Evolutionary conservation across 2,797 vertebrate genomes (phyloP).

Genomic region (Urophycis tenuis): DNA sequence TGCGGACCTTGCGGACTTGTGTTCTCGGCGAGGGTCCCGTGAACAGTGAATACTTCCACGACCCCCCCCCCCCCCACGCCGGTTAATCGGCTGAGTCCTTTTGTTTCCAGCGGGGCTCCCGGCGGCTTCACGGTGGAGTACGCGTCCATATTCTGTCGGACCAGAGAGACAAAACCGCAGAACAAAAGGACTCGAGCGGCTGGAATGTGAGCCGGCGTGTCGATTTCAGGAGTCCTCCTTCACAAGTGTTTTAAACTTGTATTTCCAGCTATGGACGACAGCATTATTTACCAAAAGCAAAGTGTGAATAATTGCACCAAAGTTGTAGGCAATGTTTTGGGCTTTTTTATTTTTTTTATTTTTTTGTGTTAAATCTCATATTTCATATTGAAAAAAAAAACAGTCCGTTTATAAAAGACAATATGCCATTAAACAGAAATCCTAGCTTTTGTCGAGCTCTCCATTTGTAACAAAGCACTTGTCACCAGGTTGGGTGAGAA

Average conservation of each 20-base stretch:
- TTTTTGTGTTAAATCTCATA: too few species aligned
- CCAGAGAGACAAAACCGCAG: neutral
- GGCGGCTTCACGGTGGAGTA: conserved; percentile 27
- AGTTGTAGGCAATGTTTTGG: conserved; percentile 3
- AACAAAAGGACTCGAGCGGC: neutral
- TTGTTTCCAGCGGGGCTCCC: conserved; percentile 21
- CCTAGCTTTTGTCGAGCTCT: neutral
- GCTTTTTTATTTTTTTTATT: neutral
- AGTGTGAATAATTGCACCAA: conserved; percentile 26
- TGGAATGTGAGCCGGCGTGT: neutral
- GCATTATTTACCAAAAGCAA: conserved; percentile 45
- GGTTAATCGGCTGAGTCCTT: conserved; percentile 43
- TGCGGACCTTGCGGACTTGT: conserved; percentile 33
- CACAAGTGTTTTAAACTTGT: conserved; percentile 38
- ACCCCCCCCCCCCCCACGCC: conserved; percentile 46
- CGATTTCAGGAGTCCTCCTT: conserved; percentile 27
- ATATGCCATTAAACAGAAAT: neutral
- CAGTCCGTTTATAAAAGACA: neutral
- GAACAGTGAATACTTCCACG: conserved; percentile 63
- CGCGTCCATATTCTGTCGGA: neutral
- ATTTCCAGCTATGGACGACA: conserved; percentile 23
- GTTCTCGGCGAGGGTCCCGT: conserved; percentile 53
- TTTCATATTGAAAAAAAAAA: conserved; percentile 3
- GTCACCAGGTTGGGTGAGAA: neutral
- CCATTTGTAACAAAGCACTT: conserved; percentile 2